Base-by-base conservation (phyloP, 2,888 invertebrate species). In the Andrena praecox region DNA sequence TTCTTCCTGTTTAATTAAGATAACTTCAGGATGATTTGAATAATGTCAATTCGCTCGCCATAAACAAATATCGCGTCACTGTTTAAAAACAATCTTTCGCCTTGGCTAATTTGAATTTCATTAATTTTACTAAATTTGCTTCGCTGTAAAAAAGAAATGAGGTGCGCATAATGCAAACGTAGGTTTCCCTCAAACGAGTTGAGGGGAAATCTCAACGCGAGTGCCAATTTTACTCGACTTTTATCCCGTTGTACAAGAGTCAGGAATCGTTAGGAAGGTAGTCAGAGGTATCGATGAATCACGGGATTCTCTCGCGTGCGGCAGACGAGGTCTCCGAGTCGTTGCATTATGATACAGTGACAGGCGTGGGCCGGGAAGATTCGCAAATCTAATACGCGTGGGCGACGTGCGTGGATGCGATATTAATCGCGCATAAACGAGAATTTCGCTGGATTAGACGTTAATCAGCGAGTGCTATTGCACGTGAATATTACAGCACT, bases 351-450 rank as follows among this genome's bases (percentile, higher is more conserved):
- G 72, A 72, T 80, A 60, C 70, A 79, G 70, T 66, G 73, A 29
- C 63, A 48, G 12, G 72, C 80, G 87, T 87, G 60, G 87, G 87
- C 29, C 4, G 68, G 7, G 68, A 71, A 77, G 82, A 87, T 85
- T 77, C 74, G 66, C 85, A 56, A 79, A 72, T 69, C 69, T 76
- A 77, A 78, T 60, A 52, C 4, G 50, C 77, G 87, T 83, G 52
- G 85, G 85, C 62, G 76, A 31, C 7, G 66, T 67, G 76, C 80
- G 63, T 84, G 83, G 80, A 87, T 85, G 86, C 74, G 63, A 67
- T 83, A 83, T 85, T 87, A 87, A 87, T 87, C 75, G 77, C 48
- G 68, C 59, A 75, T 66, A 80, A 87, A 87, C 77, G 77, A 87
- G 83, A 82, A 78, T 81, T 77, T 72, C 59, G 48, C 42, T 10